Conservation (phyloP, 2,888 invertebrate genomes). For the Creontiades dilutus region DNA sequence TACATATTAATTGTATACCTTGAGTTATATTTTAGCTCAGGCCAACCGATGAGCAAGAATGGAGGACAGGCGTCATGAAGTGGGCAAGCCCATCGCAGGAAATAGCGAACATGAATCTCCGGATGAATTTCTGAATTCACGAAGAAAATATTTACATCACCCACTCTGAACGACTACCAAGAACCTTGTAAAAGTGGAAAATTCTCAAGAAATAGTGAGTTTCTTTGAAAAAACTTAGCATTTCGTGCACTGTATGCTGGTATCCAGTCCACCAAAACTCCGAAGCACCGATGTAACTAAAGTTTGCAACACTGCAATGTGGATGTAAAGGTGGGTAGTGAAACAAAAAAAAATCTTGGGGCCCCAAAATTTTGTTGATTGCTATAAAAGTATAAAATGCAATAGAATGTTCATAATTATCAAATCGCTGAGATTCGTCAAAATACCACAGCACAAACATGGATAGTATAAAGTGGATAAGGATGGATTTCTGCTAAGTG, state of each 20-base stretch:
- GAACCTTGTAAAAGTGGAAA: background rate
- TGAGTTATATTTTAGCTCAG: background rate
- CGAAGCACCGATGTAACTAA: too few species aligned
- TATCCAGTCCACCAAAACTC: too few species aligned
- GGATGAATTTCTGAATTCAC: background rate
- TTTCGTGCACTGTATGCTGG: background rate
- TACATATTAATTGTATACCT: background rate
- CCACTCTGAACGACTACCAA: background rate
- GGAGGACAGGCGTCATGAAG: conserved; percentile 32
- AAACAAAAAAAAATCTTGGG: too few species aligned
- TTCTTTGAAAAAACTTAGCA: background rate
- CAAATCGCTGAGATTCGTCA: too few species aligned
- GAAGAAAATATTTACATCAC: background rate
- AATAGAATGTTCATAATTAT: too few species aligned
- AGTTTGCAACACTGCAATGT: too few species aligned
- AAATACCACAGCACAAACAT: too few species aligned
- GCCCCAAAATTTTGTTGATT: too few species aligned
- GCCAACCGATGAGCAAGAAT: background rate
- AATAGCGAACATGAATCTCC: background rate
- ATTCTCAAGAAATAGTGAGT: background rate
- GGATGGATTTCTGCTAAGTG: too few species aligned
- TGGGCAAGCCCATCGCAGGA: background rate
- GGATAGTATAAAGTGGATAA: too few species aligned
- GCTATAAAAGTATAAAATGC: too few species aligned
- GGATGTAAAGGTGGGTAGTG: too few species aligned